phyloP scores from a whole-genome alignment of 2,113 vertebrate genomes.

The Saguinus imperator region DNA sequence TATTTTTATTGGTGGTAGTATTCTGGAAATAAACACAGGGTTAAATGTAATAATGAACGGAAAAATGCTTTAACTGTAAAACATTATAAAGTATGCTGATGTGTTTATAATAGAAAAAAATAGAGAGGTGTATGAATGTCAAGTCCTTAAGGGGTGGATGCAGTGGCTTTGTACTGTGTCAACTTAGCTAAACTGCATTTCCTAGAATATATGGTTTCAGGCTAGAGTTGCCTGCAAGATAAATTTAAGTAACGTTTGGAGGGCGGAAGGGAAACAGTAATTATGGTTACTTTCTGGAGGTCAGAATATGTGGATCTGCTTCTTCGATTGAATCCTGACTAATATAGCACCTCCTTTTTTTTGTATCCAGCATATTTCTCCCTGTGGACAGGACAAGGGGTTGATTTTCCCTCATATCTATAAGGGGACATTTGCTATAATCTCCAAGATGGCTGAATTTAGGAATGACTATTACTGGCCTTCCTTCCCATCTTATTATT shows the following conservation, averaged over 20 bases:
- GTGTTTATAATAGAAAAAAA: neutral
- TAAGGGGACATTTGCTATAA: neutral
- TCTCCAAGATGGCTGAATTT: neutral
- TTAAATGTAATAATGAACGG: neutral
- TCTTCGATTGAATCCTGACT: neutral
- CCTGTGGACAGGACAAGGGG: neutral
- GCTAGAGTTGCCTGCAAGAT: neutral
- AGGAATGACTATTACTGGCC: neutral
- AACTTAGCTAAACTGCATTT: neutral
- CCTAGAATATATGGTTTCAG: neutral
- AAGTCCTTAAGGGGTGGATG: neutral
- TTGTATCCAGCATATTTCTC: neutral
- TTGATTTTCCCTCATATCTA: neutral
- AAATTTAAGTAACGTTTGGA: neutral
- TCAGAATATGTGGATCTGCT: neutral
- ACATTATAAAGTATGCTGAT: neutral
- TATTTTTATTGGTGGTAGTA: neutral
- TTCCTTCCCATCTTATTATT: neutral
- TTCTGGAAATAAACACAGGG: neutral
- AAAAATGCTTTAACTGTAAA: neutral
- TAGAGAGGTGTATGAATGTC: neutral
- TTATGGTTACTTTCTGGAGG: neutral
- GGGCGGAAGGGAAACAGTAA: neutral
- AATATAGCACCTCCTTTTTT: neutral
- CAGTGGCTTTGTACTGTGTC: neutral